Base-by-base conservation (phyloP, 2,888 invertebrate species). In the Plebejus melissa region DNA sequence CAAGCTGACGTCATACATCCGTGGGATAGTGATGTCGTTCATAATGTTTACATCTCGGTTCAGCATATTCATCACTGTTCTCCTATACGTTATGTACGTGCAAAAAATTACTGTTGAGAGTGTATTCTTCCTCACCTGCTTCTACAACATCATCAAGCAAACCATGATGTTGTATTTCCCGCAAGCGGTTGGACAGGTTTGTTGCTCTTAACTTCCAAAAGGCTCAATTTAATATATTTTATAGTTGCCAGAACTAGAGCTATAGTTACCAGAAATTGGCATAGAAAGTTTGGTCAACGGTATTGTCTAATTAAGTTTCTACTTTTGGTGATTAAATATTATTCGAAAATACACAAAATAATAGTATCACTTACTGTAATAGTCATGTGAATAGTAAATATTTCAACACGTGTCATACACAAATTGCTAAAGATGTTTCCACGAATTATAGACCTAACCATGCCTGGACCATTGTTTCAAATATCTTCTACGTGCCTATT, bases 81-180 rank as follows among this genome's bases (percentile, higher is more conserved):
- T 96, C 28, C 86, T 95, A 0, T 96, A 95, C 82, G 94, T 96
- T 71, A 88, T 95, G 1, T 88, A 91, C 41, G 96, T 95, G 11
- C 93, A 95, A 80, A 85, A 88, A 1, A 94, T 97, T 79, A 95
- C 95, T 0, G 96, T 96, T 1, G 96, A 96, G 85, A 95, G 95
- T 84, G 96, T 96, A 0, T 97, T 96, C 85, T 95, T 96, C 69
- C 91, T 96, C 46, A 95, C 96, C 4, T 95, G 96, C 36, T 95
- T 96, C 81, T 97, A 96, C 88, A 96, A 96, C 82, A 95, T 96
- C 58, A 90, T 97, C 54, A 95, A 96, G 79, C 94, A 96, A 81
- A 95, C 96, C 2, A 95, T 97, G 95, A 96, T 96, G 58, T 93
- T 97, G 41, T 96, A 96, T 83, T 96, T 97, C 82, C 94, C 95